Base-by-base conservation (phyloP, 2,797 vertebrate species). In the Podargus strigoides region DNA sequence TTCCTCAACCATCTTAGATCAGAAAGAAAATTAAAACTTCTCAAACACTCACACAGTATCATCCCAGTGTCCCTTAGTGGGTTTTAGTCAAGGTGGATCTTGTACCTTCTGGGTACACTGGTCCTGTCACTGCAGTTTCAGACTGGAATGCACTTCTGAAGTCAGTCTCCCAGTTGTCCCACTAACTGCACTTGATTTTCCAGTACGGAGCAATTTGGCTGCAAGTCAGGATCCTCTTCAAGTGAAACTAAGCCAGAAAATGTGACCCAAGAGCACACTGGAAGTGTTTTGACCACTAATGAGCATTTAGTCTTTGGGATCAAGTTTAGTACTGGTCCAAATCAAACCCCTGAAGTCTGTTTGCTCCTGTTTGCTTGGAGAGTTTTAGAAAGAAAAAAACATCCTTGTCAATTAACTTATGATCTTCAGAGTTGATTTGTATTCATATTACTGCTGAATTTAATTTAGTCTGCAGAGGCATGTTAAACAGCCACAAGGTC, bases 361-460 rank as follows among this genome's bases (percentile, higher is more conserved):
- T 89, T 68, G 21, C 27, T 82, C 30, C 42, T 52, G 7, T 68
- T 85, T 77, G 34, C 53, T 85, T 85, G 32, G 56, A 79, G 60
- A 81, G 27, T 32, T 92, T 76, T 91, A 67, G n/a, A 83, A 68
- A 68, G 55, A 55, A 91, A 85, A 85, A 94, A 14, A 15, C 14
- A 70, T 72, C 20, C 37, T 66, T 83, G 39, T 55, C 44, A 83
- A 87, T 87, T 69, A 90, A 87, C 50, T 85, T 91, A 22, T 3
- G 20, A 46, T 93, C 52, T 78, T 89, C 85, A 68, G 55, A 86
- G 30, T 41, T 84, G 32, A 94, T 95, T 95, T 87, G 82, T 84
- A 70, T 91, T 91, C 69, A 34, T 85, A 87, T 89, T 92, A 74
- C 15, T 79, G 63, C 83, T 91, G 92, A 85, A 91, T 94, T 93